phyloP scores from a whole-genome alignment of 2,888 invertebrate species.

The Beris morrisii region DNA sequence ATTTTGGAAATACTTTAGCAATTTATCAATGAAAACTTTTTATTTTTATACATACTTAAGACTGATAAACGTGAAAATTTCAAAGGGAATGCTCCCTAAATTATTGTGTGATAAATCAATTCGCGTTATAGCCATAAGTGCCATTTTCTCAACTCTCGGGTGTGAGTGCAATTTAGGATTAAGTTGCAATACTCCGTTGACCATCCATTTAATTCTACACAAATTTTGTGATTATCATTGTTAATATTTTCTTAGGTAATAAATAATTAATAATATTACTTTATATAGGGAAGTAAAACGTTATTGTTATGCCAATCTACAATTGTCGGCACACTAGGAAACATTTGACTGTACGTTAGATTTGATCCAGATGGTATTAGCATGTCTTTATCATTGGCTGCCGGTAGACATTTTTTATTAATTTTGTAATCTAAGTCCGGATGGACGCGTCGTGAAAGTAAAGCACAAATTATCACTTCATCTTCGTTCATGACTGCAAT shows the following conservation, averaged over 20 bases:
- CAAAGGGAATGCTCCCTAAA: conserved; percentile 75
- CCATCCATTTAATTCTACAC: conserved; percentile 74
- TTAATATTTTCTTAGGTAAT: background rate
- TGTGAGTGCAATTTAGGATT: conserved; percentile 79
- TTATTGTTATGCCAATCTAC: conserved; percentile 89
- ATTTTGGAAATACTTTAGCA: conserved; percentile 23
- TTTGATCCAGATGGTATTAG: conserved; percentile 61
- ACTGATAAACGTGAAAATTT: conserved; percentile 82
- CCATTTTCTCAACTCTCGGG: conserved; percentile 66
- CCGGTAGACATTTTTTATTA: conserved; percentile 78
- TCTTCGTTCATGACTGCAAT: conserved; percentile 76
- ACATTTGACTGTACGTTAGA: conserved; percentile 76
- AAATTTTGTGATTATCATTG: conserved; percentile 9
- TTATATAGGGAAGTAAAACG: conserved; percentile 70
- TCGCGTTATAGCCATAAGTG: conserved; percentile 89
- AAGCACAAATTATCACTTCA: conserved; percentile 73
- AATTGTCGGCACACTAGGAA: conserved; percentile 82
- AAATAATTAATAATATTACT: conserved; percentile 47
- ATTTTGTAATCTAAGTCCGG: conserved; percentile 92
- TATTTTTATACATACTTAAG: conserved; percentile 59
- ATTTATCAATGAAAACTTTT: conserved; percentile 9
- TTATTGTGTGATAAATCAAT: conserved; percentile 91
- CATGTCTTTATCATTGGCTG: conserved; percentile 57
- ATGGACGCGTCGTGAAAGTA: conserved; percentile 86
- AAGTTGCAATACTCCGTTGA: conserved; percentile 78